Evolutionary conservation across 64 coral and sea anemone species (phyloP), one percentile per base, ranked within the genome.

Genomic region (Montipora cactus): DNA sequence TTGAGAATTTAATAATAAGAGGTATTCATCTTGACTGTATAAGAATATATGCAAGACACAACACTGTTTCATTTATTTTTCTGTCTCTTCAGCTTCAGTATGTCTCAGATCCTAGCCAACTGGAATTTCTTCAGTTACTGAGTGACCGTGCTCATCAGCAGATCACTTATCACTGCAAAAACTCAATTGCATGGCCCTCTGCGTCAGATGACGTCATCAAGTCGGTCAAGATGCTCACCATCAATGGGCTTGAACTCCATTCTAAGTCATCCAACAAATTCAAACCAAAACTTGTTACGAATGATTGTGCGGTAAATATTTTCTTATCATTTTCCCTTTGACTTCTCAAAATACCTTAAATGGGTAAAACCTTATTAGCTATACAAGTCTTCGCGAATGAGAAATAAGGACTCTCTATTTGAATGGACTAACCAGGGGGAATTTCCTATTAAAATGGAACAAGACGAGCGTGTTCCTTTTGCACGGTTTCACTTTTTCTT

Each of bases 151-250:
- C 98, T 50, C 92, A 76, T 44, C 98, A 99, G 58, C 95, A 81
- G n/a, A 95, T 99, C 61, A 99, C 95, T 69, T 99, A 99, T 83
- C 94, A 99, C 57, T 99, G 98, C 47, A 95, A 91, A 67, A 99
- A 99, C 84, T 99, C 98, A 6, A 92, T 92, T 8, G 85, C 98
- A 4, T 99, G 98, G 98, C 96, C 81, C 44, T 72, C 81, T 77
- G 74, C 75, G 2, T 84, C 91, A 28, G 55, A 81, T 67, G 77
- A 91, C 20, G 77, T 74, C 53, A 83, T 66, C n/a, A 89, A 99
- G 23, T 99, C 98, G 21, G 92, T 99, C 74, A 99, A 96, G 74
- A 72, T 99, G 66, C 77, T 83, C 77, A 93, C 93, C 5, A 88
- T 95, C 59, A 97, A 97, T 52, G 96, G 93, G 25, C 76, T 97